Percentiles rank a stretch among this genome's conserved stretches.
phyloP scores from a whole-genome alignment of 1,140 invertebrate genomes.

The Phortica variegata region DNA sequence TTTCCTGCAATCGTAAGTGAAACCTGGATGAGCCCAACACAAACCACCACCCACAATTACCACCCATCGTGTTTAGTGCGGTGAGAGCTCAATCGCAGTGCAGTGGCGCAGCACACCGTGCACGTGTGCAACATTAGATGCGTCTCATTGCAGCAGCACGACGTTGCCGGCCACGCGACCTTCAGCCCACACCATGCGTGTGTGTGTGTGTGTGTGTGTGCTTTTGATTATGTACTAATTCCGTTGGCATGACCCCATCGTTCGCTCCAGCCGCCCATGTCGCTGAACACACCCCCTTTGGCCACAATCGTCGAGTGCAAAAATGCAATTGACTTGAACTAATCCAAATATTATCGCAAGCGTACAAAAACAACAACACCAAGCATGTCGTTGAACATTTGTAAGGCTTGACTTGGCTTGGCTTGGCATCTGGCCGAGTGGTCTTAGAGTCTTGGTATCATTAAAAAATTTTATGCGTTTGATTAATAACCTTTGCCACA shows the following conservation, averaged over 20 bases:
- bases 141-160: constrained; percentile 34
- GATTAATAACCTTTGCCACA: constrained; percentile 42
- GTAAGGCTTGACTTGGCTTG: constrained; percentile 25
- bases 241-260: background rate
- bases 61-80: constrained; percentile 32
- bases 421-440: constrained; percentile 39
- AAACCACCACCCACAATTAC: constrained; percentile 17
- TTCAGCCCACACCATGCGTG: no score
- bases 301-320: constrained; percentile 1
- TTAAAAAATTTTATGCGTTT: constrained; percentile 45
- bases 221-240: no score
- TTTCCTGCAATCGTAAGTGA: no score
- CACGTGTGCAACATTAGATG: constrained; percentile 52
- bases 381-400: constrained; percentile 17
- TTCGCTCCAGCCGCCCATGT: constrained; percentile 29
- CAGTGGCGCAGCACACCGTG: no score
- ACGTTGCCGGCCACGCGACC: no score
- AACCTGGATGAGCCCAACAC: no score
- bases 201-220: no score
- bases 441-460: no score
- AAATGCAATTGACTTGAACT: constrained; percentile 54
- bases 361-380: constrained; percentile 31
- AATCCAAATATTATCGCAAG: constrained; percentile 51
- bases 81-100: constrained; percentile 1
- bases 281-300: constrained; percentile 11